phyloP scores from a whole-genome alignment of 2,797 vertebrate genomes.

The Rousettus madagascariensis region DNA sequence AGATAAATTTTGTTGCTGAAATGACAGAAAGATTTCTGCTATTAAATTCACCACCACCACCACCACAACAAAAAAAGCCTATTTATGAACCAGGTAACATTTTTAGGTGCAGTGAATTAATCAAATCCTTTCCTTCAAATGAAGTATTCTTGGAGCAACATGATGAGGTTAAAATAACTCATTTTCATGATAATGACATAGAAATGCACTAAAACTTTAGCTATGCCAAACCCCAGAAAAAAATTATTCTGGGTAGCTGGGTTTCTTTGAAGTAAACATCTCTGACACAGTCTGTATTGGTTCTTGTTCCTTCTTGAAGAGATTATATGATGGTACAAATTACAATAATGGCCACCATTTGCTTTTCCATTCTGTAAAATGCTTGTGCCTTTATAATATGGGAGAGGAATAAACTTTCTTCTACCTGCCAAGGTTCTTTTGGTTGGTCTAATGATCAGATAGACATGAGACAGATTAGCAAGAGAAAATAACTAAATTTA shows the following conservation, averaged over 20 bases:
- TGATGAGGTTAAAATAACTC: slow-evolving; percentile 11
- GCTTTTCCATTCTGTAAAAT: slow-evolving; percentile 2
- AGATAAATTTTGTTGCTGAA: slow-evolving; percentile 49
- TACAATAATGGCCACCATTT: not conserved
- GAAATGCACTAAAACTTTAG: not conserved
- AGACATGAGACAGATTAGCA: too few relatives aligned
- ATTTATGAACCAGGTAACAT: not conserved
- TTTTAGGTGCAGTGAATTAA: slow-evolving; percentile 41
- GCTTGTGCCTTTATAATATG: not conserved
- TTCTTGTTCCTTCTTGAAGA: slow-evolving; percentile 16
- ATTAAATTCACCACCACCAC: not conserved
- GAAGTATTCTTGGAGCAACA: not conserved
- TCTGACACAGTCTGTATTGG: not conserved
- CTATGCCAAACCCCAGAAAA: not conserved
- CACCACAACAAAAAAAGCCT: not conserved
- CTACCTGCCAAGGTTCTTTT: too few relatives aligned
- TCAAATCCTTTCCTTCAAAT: not conserved
- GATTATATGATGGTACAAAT: not conserved
- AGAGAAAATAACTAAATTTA: too few relatives aligned
- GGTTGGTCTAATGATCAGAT: too few relatives aligned
- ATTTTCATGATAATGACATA: slow-evolving; percentile 13
- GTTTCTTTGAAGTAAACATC: slow-evolving; percentile 35
- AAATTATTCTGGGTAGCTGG: not conserved
- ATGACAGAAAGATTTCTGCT: slow-evolving; percentile 30
- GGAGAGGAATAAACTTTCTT: too few relatives aligned